Percentiles rank a stretch among this genome's conserved stretches.
Evolutionary conservation across 1,140 invertebrate genomes (phyloP).

Genomic region (Mactra quadrangularis): DNA sequence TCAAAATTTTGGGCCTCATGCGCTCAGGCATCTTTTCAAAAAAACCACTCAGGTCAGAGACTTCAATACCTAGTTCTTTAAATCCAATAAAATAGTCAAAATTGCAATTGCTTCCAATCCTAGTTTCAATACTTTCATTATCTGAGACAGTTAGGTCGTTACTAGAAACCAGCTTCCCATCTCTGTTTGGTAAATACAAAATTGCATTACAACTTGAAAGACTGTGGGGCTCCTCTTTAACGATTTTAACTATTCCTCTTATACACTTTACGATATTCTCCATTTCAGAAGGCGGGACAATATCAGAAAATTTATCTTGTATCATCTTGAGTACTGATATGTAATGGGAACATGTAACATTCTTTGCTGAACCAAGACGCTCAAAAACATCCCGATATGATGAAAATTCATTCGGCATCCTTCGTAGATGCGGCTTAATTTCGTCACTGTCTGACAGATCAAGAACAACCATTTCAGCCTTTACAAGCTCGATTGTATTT

Average conservation of each 20-base stretch:
- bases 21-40: conserved; percentile 10
- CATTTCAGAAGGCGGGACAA: neutral
- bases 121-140: conserved; percentile 17
- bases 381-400: conserved; percentile 22
- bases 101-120: neutral
- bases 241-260: neutral
- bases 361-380: conserved; percentile 11
- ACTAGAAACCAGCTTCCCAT: neutral
- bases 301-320: conserved; percentile 14
- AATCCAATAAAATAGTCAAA: conserved; percentile 48
- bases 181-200: conserved; percentile 13
- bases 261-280: neutral
- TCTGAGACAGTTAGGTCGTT: conserved; percentile 26
- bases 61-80: conserved; percentile 18
- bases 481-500: neutral
- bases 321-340: conserved; percentile 5
- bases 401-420: conserved; percentile 4
- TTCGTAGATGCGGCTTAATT: conserved; percentile 30
- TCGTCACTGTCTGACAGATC: neutral
- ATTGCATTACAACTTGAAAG: neutral
- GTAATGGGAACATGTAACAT: conserved; percentile 8
- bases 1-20: conserved; percentile 32
- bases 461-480: neutral
- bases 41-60: neutral
- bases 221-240: neutral